Evolutionary conservation across 2,797 vertebrate genomes (phyloP).

Genomic region (Novumbra hubbsi): DNA sequence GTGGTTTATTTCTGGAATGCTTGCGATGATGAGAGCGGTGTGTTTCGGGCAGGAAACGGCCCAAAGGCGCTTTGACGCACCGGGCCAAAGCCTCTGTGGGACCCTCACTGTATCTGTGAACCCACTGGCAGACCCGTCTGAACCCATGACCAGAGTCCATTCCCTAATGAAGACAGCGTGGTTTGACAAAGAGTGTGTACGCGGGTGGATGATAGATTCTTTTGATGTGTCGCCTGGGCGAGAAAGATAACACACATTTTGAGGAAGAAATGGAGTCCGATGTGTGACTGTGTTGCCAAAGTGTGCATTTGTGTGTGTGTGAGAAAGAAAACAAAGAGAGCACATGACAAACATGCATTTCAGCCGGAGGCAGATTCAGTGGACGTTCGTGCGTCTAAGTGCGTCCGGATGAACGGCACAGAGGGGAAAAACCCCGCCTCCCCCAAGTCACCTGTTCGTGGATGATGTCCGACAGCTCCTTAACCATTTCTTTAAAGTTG

Average conservation of each 20-base stretch:
- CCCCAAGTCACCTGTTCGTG: constrained; percentile 84
- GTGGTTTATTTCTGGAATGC: neutral
- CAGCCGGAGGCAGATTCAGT: too few relatives aligned
- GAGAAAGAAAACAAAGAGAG: too few relatives aligned
- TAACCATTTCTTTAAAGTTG: constrained; percentile 97
- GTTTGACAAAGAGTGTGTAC: too few relatives aligned
- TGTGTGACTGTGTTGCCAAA: neutral
- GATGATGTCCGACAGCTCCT: constrained; percentile 95
- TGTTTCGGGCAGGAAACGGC: neutral
- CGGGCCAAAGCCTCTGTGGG: neutral
- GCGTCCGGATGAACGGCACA: too few relatives aligned
- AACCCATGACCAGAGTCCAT: neutral
- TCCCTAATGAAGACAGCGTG: neutral
- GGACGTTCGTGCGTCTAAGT: too few relatives aligned
- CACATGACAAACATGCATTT: too few relatives aligned
- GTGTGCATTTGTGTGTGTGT: too few relatives aligned
- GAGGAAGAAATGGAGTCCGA: too few relatives aligned
- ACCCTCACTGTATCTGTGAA: neutral
- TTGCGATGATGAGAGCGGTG: neutral
- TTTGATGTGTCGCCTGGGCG: too few relatives aligned
- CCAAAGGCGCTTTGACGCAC: too few relatives aligned
- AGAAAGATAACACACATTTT: too few relatives aligned
- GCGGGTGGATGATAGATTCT: too few relatives aligned
- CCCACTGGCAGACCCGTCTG: neutral
- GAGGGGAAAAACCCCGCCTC: neutral